Evolutionary conservation across 2,113 vertebrate species (phyloP).

Genomic region (Machaerirhynchus nigripectus): DNA sequence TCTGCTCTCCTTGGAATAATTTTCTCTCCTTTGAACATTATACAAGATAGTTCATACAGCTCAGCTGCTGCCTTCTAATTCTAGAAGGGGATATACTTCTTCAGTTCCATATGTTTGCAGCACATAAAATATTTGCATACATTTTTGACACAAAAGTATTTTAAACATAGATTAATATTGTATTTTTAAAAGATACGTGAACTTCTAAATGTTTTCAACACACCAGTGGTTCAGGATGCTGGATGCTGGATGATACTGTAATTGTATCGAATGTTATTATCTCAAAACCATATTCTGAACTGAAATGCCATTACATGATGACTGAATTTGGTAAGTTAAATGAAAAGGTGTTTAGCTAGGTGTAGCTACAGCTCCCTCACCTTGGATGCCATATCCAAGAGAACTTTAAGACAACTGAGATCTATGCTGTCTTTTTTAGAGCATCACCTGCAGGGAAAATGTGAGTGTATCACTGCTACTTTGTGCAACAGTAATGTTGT

Average conservation of each 20-base stretch:
- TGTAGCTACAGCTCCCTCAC: background rate
- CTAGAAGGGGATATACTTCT: background rate
- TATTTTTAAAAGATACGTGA: background rate
- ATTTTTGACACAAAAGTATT: background rate
- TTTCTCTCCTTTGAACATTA: background rate
- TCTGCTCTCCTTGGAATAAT: background rate
- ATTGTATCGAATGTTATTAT: constrained; percentile 25
- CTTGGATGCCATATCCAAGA: background rate
- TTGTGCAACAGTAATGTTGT: fast-evolving
- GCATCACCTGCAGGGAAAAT: background rate
- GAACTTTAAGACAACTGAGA: background rate
- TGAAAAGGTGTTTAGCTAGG: background rate
- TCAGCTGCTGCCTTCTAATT: background rate
- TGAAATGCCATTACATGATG: background rate
- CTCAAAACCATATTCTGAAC: background rate
- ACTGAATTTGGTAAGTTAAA: background rate
- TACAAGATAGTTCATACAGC: background rate
- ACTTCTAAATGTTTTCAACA: background rate
- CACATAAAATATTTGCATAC: background rate
- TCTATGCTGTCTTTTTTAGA: background rate
- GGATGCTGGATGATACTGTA: background rate
- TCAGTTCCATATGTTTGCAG: background rate
- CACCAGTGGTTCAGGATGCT: background rate
- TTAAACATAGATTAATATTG: background rate
- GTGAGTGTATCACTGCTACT: background rate